Percentiles rank a stretch among this genome's conserved stretches.
phyloP scores from a whole-genome alignment of 1,140 invertebrate species.

The Andricus grossulariae region DNA sequence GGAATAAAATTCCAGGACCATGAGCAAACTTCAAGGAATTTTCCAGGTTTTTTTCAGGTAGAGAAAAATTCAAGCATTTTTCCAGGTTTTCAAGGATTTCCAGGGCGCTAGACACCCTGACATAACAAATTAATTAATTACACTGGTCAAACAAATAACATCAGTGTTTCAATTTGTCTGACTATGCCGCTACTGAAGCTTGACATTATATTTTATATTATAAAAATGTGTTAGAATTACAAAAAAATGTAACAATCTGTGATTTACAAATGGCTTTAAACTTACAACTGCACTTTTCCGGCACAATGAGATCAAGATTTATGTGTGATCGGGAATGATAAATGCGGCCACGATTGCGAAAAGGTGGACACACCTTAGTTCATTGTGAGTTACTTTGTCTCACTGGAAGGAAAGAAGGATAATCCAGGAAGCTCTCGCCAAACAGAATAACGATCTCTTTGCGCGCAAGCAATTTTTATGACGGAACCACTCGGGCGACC shows the following conservation, averaged over 20 bases:
- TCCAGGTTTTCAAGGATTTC: too few species aligned
- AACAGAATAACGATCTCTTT: slow-evolving; percentile 72
- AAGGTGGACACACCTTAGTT: slow-evolving; percentile 55
- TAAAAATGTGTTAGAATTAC: too few species aligned
- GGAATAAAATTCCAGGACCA: too few species aligned
- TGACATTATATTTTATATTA: too few species aligned
- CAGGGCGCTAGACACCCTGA: too few species aligned
- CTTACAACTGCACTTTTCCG: neutral
- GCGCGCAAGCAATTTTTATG: slow-evolving; percentile 75
- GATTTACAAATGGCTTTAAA: neutral
- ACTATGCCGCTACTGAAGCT: too few species aligned
- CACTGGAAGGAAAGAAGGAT: slow-evolving; percentile 52
- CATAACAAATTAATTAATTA: too few species aligned
- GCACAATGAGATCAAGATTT: neutral
- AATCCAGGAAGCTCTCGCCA: slow-evolving; percentile 71
- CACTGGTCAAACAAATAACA: too few species aligned
- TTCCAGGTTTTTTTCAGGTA: too few species aligned
- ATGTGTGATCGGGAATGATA: slow-evolving; percentile 3
- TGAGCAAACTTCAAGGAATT: too few species aligned
- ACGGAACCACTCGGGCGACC: slow-evolving; percentile 69
- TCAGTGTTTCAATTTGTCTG: too few species aligned
- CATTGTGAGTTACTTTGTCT: slow-evolving; percentile 56
- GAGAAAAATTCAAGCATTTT: too few species aligned
- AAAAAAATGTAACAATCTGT: neutral
- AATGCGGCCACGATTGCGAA: slow-evolving; percentile 1